A percentile compares a stretch with the other conserved stretches of the same genome.
Evolutionary conservation across 2,797 vertebrate genomes (phyloP).

Genomic region (Busarellus nigricollis): DNA sequence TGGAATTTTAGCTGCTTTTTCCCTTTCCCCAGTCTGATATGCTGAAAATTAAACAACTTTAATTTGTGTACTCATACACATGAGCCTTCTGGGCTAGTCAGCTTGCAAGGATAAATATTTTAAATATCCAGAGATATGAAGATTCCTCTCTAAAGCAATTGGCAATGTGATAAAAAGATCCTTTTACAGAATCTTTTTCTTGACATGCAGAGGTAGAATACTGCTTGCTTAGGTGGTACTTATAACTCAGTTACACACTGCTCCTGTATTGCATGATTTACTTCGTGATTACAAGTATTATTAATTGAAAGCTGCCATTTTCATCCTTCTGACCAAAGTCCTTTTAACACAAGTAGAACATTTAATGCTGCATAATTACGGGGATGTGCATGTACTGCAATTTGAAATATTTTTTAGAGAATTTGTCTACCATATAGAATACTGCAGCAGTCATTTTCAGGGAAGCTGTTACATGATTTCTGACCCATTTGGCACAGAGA

Average conservation of each 20-base stretch:
- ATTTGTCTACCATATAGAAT: not conserved
- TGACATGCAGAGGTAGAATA: not conserved
- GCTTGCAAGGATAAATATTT: conserved; percentile 33
- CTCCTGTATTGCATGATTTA: not conserved
- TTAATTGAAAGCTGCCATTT: not conserved
- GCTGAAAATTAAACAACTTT: conserved; percentile 2
- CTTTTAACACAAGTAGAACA: not conserved
- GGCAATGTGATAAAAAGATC: not conserved
- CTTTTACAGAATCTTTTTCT: not conserved
- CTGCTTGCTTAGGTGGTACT: not conserved
- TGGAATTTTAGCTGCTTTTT: not conserved
- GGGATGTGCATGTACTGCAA: not conserved
- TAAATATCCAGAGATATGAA: not conserved
- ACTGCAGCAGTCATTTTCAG: not conserved
- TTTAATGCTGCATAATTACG: not conserved
- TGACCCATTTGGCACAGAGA: not conserved
- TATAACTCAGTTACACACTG: not conserved
- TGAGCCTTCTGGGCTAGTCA: not conserved
- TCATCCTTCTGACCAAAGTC: not conserved
- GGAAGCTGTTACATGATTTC: not conserved
- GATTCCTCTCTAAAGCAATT: not conserved
- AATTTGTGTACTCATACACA: not conserved
- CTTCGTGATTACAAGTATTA: not conserved
- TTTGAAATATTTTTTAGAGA: not conserved
- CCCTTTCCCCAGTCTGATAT: not conserved